Conservation (phyloP, 2,888 invertebrate genomes). For the Eupithecia vulgata region DNA sequence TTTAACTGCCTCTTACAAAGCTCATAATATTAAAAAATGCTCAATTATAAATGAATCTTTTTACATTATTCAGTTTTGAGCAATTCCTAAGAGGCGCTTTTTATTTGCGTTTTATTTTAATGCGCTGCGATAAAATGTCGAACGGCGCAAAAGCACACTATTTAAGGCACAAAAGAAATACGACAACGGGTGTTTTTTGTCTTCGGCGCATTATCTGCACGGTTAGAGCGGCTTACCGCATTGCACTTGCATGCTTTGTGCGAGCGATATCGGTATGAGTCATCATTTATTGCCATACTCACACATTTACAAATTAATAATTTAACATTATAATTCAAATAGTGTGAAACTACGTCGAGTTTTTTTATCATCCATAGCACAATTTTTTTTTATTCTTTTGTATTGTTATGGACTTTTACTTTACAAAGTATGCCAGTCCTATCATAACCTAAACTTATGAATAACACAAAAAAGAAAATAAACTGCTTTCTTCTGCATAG, state of each 20-base stretch:
- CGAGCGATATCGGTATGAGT: not conserved
- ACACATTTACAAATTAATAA: not conserved
- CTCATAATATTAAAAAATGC: not conserved
- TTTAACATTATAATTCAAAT: not conserved
- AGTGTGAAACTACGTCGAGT: too few species aligned
- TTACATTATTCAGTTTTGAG: not conserved
- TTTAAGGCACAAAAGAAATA: constrained; percentile 2
- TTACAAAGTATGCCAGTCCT: too few species aligned
- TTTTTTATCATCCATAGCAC: too few species aligned
- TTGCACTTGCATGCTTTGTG: not conserved
- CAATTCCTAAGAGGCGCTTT: not conserved
- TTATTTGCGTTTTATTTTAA: constrained; percentile 5
- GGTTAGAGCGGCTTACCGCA: not conserved
- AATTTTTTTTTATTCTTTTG: too few species aligned
- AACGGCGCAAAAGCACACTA: not conserved
- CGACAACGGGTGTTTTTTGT: not conserved
- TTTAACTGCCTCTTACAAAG: too few species aligned
- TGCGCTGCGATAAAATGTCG: not conserved
- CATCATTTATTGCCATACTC: not conserved
- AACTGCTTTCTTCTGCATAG: too few species aligned
- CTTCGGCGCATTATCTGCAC: not conserved
- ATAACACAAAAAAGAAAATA: too few species aligned
- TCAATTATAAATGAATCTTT: not conserved
- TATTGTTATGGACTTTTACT: too few species aligned
- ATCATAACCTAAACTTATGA: too few species aligned